Percentiles rank a stretch among this genome's conserved stretches.
Conservation (phyloP, 2,888 invertebrate species). For the Eulithis prunata region DNA sequence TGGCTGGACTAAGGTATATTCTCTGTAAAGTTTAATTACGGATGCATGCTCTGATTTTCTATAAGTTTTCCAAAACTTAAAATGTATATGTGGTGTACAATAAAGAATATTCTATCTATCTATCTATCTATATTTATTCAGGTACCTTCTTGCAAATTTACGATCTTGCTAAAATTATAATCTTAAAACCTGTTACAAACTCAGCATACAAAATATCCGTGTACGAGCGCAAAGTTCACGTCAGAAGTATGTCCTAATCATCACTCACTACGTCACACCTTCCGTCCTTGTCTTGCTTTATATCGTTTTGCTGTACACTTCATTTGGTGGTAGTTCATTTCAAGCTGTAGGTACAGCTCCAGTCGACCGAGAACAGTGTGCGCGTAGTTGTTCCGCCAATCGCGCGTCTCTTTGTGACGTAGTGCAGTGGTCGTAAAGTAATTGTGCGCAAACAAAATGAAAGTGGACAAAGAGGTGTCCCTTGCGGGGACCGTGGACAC, state of each 20-base stretch:
- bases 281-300: constrained; percentile 40
- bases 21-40: too few species aligned
- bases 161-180: constrained; percentile 13
- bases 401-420: constrained; percentile 74
- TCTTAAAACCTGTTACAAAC: constrained; percentile 19
- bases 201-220: constrained; percentile 21
- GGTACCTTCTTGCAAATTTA: not conserved
- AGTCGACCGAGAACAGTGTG: constrained; percentile 50
- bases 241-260: constrained; percentile 49
- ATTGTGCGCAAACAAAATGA: constrained; percentile 66
- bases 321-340: constrained; percentile 32
- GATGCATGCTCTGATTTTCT: too few species aligned
- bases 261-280: constrained; percentile 47
- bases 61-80: too few species aligned
- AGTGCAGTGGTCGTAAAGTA: constrained; percentile 59
- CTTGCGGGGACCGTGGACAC: constrained; percentile 69
- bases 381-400: constrained; percentile 56
- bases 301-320: constrained; percentile 18
- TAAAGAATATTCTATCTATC: too few species aligned
- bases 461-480: constrained; percentile 72
- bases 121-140: not conserved
- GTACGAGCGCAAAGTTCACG: constrained; percentile 29
- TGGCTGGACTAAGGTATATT: too few species aligned
- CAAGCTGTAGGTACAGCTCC: constrained; percentile 10
- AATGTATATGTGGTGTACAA: too few species aligned